Evolutionary conservation across 2,888 invertebrate genomes (phyloP).

Genomic region (Onchidella celtica): DNA sequence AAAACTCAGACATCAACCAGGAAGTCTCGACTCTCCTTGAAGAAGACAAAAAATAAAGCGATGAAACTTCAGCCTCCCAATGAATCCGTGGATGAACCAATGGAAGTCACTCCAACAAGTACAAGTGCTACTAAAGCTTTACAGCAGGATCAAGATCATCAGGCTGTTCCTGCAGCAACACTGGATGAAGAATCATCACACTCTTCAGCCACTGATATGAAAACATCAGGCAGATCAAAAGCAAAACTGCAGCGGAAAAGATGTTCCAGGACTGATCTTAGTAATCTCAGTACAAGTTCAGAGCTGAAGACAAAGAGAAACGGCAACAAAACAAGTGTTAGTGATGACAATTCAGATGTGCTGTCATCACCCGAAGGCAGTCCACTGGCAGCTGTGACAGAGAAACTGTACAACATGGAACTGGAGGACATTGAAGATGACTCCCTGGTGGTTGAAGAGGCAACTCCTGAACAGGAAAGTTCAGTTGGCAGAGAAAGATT

Average conservation of each 20-base stretch:
- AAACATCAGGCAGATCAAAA: neutral
- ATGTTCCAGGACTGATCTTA: neutral
- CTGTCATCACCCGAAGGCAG: neutral
- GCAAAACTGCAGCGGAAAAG: neutral
- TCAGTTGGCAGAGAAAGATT: neutral
- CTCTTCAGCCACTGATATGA: neutral
- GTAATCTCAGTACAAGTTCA: neutral
- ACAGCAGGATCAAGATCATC: no score
- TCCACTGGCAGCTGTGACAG: neutral
- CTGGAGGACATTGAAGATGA: conserved; percentile 11
- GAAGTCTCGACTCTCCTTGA: neutral
- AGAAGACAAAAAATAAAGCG: neutral
- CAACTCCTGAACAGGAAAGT: neutral
- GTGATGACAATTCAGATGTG: neutral
- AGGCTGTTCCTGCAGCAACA: no score
- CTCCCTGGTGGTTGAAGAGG: neutral
- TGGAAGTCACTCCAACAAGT: no score
- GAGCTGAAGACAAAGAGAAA: neutral
- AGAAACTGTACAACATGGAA: neutral
- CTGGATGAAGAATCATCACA: no score
- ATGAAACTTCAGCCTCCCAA: neutral
- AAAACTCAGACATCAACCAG: neutral
- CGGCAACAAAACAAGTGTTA: neutral
- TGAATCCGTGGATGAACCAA: neutral
- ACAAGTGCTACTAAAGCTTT: no score